Conservation (phyloP, 2,888 invertebrate species). For the Selenia dentaria region DNA sequence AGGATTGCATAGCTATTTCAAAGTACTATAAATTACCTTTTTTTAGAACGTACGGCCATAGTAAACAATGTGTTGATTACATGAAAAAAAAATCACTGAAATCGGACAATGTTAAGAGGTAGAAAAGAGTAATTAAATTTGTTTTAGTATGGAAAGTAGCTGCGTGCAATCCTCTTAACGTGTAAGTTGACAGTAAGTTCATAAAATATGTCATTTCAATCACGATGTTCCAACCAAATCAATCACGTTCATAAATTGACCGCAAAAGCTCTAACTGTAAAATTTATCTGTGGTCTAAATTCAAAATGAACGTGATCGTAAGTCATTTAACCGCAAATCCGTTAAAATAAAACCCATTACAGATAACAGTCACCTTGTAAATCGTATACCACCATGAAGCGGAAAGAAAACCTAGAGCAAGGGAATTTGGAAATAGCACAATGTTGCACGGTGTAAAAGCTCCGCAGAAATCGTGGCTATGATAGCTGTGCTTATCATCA, state of each 20-base stretch:
- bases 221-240: no score
- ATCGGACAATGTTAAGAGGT: no score
- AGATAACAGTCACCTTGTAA: conserved; percentile 17
- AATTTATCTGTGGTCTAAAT: conserved; percentile 6
- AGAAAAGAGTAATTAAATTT: no score
- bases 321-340: conserved; percentile 35
- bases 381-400: conserved; percentile 19
- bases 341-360: conserved; percentile 14
- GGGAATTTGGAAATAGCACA: conserved; percentile 10
- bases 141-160: no score
- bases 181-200: no score
- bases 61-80: no score
- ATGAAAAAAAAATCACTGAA: no score
- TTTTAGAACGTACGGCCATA: no score
- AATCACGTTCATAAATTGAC: conserved; percentile 5
- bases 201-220: no score
- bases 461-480: conserved; percentile 28
- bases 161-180: no score
- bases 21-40: no score
- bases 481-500: conserved; percentile 3
- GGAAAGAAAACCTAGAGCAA: conserved; percentile 24
- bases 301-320: conserved; percentile 37
- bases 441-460: conserved; percentile 36
- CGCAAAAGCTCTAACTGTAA: conserved; percentile 5
- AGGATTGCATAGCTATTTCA: no score